Conservation (phyloP, 2,113 vertebrate genomes). For the Okapia johnstoni region DNA sequence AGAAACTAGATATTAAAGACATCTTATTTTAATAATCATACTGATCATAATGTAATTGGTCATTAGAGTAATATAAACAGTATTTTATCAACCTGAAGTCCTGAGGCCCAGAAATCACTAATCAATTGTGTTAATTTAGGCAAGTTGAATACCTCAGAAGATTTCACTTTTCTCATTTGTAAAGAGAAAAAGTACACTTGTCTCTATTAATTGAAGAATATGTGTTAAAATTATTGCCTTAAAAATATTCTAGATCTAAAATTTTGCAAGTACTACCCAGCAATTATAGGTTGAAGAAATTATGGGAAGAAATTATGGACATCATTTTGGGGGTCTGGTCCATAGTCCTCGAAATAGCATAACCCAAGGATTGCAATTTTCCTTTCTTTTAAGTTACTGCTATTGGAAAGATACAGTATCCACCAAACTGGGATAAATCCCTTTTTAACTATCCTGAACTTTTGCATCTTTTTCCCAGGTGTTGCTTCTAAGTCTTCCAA, state of each 20-base stretch:
- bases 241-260: background rate
- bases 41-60: background rate
- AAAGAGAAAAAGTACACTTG: background rate
- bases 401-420: background rate
- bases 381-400: background rate
- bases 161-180: background rate
- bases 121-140: background rate
- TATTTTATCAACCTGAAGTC: background rate
- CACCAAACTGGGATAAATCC: background rate
- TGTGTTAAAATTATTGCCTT: background rate
- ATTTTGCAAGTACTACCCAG: background rate
- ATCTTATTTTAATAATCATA: background rate
- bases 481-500: background rate
- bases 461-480: background rate
- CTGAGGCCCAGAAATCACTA: background rate
- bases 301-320: background rate
- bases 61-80: background rate
- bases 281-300: background rate
- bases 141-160: background rate
- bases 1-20: background rate
- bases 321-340: background rate
- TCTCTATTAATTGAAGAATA: background rate
- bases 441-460: background rate
- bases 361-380: background rate
- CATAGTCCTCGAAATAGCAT: background rate